A percentile compares a stretch with the other conserved stretches of the same genome.
Conservation (phyloP, 2,888 invertebrate genomes). For the Boloria euphrosyne region DNA sequence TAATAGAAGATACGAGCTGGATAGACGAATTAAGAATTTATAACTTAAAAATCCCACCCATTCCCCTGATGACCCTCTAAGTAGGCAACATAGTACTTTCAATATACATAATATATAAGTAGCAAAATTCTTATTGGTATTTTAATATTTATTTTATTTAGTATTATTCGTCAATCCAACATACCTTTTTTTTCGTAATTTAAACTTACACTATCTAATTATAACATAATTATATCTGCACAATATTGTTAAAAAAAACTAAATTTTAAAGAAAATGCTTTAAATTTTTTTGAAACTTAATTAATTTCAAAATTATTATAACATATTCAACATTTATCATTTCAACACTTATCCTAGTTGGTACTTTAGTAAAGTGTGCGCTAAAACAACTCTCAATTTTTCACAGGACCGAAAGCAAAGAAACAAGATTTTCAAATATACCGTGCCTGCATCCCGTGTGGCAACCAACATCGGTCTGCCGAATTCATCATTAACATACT, state of each 20-base stretch:
- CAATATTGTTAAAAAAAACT: neutral
- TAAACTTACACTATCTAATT: neutral
- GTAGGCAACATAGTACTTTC: no score
- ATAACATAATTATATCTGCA: neutral
- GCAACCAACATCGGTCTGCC: constrained; percentile 53
- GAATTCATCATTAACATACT: constrained; percentile 49
- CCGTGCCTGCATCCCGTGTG: constrained; percentile 68
- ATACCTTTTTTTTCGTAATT: neutral
- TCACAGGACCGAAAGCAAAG: constrained; percentile 67
- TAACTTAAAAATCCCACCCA: neutral
- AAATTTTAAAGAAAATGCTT: neutral
- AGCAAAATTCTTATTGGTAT: no score
- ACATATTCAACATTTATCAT: neutral
- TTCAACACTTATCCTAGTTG: neutral
- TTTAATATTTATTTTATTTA: no score
- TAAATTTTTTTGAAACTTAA: neutral
- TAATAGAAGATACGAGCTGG: neutral
- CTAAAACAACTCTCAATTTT: constrained; percentile 19
- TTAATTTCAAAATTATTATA: neutral
- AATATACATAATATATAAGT: no score
- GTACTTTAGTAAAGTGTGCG: neutral
- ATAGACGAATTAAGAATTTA: neutral
- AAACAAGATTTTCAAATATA: constrained; percentile 55
- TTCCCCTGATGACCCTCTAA: no score
- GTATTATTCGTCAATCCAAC: constrained; percentile 1